These are phyloP conservation scores for Apis mellifera DNA, from an alignment of 1,140 invertebrate genomes.

Conservation along the genomic window DNA sequence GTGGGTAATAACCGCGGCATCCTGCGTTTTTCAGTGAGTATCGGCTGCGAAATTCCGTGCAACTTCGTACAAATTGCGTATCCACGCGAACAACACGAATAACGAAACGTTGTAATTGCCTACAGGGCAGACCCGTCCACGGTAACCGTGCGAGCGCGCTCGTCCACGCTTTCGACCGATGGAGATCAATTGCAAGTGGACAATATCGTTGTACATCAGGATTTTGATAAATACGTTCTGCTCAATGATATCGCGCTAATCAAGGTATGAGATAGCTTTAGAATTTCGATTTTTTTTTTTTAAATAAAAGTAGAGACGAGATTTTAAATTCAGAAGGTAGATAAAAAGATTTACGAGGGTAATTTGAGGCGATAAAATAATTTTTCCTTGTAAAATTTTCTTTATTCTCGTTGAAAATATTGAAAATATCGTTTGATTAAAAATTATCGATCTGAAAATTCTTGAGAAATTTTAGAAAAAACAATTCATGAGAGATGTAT, in stretches of 20 bases:
- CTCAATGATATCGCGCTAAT: slow-evolving; percentile 81
- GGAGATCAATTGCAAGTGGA: slow-evolving; percentile 51
- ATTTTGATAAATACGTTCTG: slow-evolving; percentile 64
- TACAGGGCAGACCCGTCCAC: slow-evolving; percentile 15
- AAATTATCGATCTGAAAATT: too few species aligned
- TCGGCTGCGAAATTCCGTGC: neutral
- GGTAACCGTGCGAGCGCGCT: slow-evolving; percentile 37
- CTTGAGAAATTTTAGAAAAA: too few species aligned
- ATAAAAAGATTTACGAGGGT: too few species aligned
- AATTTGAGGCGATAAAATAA: too few species aligned
- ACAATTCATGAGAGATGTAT: too few species aligned
- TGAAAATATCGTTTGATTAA: too few species aligned
- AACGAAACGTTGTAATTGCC: slow-evolving; percentile 25
- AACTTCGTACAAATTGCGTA: neutral
- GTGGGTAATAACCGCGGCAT: slow-evolving; percentile 80
- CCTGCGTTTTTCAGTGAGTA: slow-evolving; percentile 75
- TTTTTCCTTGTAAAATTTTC: too few species aligned
- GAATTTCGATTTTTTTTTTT: neutral
- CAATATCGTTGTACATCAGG: slow-evolving; percentile 61
- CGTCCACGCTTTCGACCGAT: neutral
- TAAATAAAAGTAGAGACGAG: neutral
- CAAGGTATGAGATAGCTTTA: slow-evolving; percentile 61
- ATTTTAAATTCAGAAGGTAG: neutral
- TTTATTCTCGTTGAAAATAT: too few species aligned
- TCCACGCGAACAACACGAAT: neutral